These are phyloP conservation scores for Panthera leo DNA, from an alignment of 2,113 vertebrate species.

Conservation along the genomic window DNA sequence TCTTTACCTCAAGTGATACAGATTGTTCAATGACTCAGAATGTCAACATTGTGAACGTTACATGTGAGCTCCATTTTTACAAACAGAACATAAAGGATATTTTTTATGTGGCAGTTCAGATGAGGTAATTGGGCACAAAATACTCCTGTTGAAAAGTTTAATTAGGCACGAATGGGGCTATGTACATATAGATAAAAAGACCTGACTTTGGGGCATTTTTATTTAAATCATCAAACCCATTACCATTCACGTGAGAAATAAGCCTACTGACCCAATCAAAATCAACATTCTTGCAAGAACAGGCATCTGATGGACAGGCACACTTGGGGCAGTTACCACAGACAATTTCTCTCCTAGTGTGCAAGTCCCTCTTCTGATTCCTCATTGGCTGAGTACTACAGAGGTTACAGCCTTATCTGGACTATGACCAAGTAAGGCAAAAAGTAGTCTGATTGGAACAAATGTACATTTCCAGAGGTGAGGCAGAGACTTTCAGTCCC, in stretches of 20 bases:
- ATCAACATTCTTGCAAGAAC: too few species aligned
- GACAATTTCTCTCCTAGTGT: too few species aligned
- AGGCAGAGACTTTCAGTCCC: too few species aligned
- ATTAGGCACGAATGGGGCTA: background rate
- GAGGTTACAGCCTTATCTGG: too few species aligned
- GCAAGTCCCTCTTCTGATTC: too few species aligned
- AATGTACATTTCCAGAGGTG: too few species aligned
- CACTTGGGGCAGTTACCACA: too few species aligned
- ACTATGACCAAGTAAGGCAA: too few species aligned
- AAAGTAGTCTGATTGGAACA: too few species aligned
- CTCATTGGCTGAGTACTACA: too few species aligned
- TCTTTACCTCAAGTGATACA: background rate
- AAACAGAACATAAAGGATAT: background rate
- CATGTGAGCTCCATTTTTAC: background rate
- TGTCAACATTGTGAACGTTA: background rate
- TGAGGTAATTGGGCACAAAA: background rate
- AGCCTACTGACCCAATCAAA: too few species aligned
- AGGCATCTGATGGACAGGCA: too few species aligned
- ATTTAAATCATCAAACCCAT: background rate
- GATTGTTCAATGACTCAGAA: background rate
- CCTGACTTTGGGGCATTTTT: background rate
- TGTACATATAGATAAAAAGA: background rate
- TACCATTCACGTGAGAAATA: background rate
- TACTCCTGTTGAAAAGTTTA: conserved; percentile 6
- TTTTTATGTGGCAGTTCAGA: background rate